Conservation (phyloP, 2,113 vertebrate species). For the Crotalus viridis region DNA sequence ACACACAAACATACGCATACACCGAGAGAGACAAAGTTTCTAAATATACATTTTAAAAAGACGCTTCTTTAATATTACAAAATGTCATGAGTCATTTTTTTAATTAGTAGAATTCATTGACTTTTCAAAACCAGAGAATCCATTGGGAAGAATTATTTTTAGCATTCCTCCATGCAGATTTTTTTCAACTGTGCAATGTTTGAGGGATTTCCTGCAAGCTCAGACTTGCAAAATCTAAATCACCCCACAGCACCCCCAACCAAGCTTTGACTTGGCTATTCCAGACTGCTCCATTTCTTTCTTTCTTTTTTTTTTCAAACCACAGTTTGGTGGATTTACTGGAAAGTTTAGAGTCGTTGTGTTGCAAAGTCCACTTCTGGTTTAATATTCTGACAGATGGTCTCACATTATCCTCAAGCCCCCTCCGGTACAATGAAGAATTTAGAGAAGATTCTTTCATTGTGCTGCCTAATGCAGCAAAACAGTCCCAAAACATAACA, state of each 20-base stretch:
- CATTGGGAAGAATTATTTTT: not conserved
- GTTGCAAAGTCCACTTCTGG: not conserved
- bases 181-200: not conserved
- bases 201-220: not conserved
- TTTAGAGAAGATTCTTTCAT: not conserved
- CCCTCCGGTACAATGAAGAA: not conserved
- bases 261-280: not conserved
- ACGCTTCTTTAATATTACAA: not conserved
- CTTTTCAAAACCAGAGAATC: not conserved
- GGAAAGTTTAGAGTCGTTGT: not conserved
- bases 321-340: not conserved
- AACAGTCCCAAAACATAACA: not conserved
- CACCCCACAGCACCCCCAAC: not conserved
- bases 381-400: not conserved
- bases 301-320: not conserved
- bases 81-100: not conserved
- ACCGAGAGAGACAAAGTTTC: not conserved
- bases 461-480: not conserved
- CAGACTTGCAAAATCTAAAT: not conserved
- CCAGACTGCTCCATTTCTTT: not conserved
- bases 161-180: not conserved
- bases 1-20: no score
- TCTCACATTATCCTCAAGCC: not conserved
- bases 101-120: not conserved
- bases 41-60: not conserved